These are phyloP conservation scores for Emydocephalus ijimae DNA, from an alignment of 2,113 vertebrate species.

Conservation along the genomic window DNA sequence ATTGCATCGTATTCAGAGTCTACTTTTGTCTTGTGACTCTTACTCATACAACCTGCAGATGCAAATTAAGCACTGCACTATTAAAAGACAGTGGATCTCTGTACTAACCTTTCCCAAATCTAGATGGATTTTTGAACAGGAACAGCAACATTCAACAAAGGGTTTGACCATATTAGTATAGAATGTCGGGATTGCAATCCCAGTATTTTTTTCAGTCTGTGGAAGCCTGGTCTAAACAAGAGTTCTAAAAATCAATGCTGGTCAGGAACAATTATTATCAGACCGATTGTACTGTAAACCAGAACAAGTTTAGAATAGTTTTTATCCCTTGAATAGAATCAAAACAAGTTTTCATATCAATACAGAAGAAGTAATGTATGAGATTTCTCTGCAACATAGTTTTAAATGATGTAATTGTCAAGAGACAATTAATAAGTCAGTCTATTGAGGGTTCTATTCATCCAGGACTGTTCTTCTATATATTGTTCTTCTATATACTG, in stretches of 20 bases:
- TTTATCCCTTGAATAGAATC: neutral
- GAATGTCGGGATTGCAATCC: too few species aligned
- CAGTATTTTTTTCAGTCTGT: neutral
- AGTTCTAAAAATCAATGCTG: neutral
- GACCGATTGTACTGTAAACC: neutral
- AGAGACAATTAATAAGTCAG: neutral
- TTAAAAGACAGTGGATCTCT: too few species aligned
- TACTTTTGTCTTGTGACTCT: neutral
- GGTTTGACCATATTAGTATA: too few species aligned
- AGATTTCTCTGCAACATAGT: neutral
- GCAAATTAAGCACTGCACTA: neutral
- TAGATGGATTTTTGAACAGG: too few species aligned
- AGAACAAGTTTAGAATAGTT: neutral
- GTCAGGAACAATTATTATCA: neutral
- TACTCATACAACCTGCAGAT: neutral
- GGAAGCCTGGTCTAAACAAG: neutral
- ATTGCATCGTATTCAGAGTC: too few species aligned
- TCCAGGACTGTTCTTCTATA: neutral
- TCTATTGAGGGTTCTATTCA: neutral
- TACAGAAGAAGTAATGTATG: neutral
- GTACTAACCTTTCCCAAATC: too few species aligned
- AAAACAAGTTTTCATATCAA: neutral
- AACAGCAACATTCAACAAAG: too few species aligned
- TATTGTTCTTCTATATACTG: too few species aligned
- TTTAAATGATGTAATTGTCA: neutral